Evolutionary conservation across 2,113 vertebrate species (phyloP).

Genomic region (Nycticorax nycticorax): DNA sequence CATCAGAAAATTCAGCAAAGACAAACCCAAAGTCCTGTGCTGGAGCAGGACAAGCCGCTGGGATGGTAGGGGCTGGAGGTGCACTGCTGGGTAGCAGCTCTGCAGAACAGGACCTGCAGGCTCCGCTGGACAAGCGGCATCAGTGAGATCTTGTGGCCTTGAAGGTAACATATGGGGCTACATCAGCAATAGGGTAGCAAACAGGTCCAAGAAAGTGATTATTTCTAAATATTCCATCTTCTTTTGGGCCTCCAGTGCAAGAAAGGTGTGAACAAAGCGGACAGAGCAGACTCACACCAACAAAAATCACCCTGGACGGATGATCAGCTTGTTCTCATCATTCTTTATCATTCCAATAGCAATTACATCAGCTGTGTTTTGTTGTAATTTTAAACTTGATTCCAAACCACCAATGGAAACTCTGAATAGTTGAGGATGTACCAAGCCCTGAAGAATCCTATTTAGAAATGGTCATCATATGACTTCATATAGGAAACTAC

Average conservation of each 20-base stretch:
- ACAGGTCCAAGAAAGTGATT: background rate
- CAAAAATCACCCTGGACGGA: background rate
- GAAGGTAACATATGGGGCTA: background rate
- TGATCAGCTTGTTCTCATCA: background rate
- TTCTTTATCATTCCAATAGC: background rate
- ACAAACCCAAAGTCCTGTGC: background rate
- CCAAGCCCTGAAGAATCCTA: background rate
- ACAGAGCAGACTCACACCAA: background rate
- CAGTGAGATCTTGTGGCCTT: background rate
- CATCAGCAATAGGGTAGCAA: background rate
- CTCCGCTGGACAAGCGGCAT: background rate
- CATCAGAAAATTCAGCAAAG: background rate
- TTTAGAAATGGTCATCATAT: background rate
- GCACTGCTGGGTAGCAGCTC: background rate
- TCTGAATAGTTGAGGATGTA: background rate
- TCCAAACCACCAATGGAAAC: constrained; percentile 11
- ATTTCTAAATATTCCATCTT: background rate
- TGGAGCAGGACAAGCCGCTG: background rate
- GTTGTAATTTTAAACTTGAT: background rate
- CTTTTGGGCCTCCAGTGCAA: background rate
- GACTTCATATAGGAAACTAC: constrained; percentile 28
- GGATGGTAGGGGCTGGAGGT: background rate
- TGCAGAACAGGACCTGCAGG: background rate
- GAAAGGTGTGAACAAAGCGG: background rate
- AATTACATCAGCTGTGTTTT: constrained; percentile 5